Evolutionary conservation across 2,888 invertebrate genomes (phyloP).

Genomic region (Mellilla xanthometata): DNA sequence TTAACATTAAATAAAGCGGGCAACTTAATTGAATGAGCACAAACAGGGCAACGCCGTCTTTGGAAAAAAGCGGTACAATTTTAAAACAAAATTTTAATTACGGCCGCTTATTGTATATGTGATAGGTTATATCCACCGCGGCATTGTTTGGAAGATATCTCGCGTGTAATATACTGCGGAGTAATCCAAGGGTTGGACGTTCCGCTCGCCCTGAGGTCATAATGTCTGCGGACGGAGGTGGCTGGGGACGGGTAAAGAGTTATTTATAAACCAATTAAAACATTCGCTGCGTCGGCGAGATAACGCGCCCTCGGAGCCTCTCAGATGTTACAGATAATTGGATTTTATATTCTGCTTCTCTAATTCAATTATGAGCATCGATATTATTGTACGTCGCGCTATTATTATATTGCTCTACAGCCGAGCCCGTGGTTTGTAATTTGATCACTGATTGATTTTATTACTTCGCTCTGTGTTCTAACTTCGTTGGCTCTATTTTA

Average conservation of each 20-base stretch:
- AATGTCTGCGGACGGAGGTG: constrained; percentile 54
- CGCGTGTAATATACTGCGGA: constrained; percentile 48
- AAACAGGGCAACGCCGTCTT: constrained; percentile 25
- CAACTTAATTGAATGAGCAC: constrained; percentile 21
- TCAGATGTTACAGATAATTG: constrained; percentile 23
- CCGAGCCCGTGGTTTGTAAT: constrained; percentile 3
- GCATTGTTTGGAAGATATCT: constrained; percentile 60
- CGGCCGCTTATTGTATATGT: constrained; percentile 38
- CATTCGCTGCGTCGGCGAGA: constrained; percentile 64
- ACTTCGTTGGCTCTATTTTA: neutral
- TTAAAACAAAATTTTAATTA: constrained; percentile 44
- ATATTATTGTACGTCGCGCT: constrained; percentile 8
- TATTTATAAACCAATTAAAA: constrained; percentile 81
- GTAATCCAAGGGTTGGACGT: constrained; percentile 40
- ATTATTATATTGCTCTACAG: constrained; percentile 12
- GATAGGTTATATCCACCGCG: constrained; percentile 39
- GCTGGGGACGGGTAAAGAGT: constrained; percentile 54
- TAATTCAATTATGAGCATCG: constrained; percentile 17
- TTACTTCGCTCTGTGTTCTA: neutral
- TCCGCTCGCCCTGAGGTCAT: constrained; percentile 58
- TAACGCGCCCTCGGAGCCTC: constrained; percentile 16
- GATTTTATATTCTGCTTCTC: constrained; percentile 20
- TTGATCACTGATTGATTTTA: constrained; percentile 8
- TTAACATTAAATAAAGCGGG: constrained; percentile 19
- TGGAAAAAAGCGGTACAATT: constrained; percentile 29